Evolutionary conservation across 2,888 invertebrate species (phyloP).

Genomic region (Papilio protenor): DNA sequence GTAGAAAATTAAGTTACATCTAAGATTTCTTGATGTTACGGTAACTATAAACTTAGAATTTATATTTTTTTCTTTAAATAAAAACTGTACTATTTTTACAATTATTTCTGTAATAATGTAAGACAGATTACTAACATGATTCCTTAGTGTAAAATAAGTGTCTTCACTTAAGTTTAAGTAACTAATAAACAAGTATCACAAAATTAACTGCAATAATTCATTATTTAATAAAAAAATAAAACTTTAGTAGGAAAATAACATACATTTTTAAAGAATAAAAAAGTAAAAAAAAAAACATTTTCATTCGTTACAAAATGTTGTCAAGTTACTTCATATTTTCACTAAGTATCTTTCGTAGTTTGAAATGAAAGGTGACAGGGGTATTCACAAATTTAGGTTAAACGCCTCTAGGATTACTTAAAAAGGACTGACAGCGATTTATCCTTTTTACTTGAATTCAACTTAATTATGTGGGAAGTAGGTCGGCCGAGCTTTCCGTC

Average conservation of each 20-base stretch:
- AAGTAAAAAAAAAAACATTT: not conserved
- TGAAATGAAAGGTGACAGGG: constrained; percentile 34
- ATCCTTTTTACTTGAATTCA: constrained; percentile 39
- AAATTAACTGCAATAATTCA: too few species aligned
- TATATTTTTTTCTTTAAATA: not conserved
- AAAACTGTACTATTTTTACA: not conserved
- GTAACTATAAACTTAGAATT: not conserved
- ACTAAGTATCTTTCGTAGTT: constrained; percentile 30
- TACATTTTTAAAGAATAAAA: not conserved
- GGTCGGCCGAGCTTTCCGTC: not conserved
- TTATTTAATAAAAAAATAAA: too few species aligned
- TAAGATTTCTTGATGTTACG: constrained; percentile 11
- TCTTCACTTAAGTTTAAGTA: too few species aligned
- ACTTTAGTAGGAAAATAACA: too few species aligned
- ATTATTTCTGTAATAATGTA: not conserved
- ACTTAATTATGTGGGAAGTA: constrained; percentile 36
- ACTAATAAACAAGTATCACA: too few species aligned
- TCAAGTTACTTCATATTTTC: constrained; percentile 16
- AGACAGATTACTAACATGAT: too few species aligned
- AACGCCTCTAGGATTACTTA: constrained; percentile 34
- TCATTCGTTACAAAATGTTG: constrained; percentile 1
- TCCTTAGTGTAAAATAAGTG: too few species aligned
- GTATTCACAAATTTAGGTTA: constrained; percentile 33
- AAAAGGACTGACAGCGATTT: constrained; percentile 35
- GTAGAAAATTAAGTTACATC: not conserved